A percentile compares a stretch with the other conserved stretches of the same genome.
phyloP scores from a whole-genome alignment of 2,888 invertebrate genomes.

The Apamea sordens region DNA sequence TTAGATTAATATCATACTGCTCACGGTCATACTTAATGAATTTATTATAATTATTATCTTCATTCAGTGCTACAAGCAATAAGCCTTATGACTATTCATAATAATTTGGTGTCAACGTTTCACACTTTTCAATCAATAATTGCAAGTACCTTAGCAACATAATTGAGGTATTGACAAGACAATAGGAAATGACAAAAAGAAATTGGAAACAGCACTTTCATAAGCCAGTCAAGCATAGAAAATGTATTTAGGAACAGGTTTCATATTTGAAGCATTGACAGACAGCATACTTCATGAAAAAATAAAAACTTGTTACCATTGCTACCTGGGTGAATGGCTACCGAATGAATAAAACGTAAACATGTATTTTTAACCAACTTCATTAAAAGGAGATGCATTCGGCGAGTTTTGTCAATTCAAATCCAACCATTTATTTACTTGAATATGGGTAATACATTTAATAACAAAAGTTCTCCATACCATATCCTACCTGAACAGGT shows the following conservation, averaged over 20 bases:
- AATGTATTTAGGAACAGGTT: constrained; percentile 43
- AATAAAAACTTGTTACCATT: not conserved
- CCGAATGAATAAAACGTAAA: not conserved
- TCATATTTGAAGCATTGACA: constrained; percentile 4
- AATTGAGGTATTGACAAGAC: constrained; percentile 1
- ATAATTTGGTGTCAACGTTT: not conserved
- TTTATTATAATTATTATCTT: not conserved
- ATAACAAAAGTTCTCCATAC: not conserved
- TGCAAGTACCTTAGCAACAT: not conserved
- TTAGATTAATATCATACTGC: not conserved
- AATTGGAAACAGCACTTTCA: constrained; percentile 45
- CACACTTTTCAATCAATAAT: not conserved
- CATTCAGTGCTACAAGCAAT: not conserved
- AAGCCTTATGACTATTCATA: not conserved
- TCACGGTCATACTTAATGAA: not conserved
- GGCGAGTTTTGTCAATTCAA: not conserved
- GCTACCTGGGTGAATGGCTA: constrained; percentile 2
- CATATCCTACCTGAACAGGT: not conserved
- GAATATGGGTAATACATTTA: too few species aligned
- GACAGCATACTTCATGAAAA: constrained; percentile 4
- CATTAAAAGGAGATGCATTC: not conserved
- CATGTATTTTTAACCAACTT: not conserved
- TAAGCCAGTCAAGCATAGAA: constrained; percentile 38
- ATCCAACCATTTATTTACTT: not conserved
- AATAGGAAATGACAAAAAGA: constrained; percentile 28